Conservation (phyloP, 2,797 vertebrate species). For the Enteromius thamalakanensis region DNA sequence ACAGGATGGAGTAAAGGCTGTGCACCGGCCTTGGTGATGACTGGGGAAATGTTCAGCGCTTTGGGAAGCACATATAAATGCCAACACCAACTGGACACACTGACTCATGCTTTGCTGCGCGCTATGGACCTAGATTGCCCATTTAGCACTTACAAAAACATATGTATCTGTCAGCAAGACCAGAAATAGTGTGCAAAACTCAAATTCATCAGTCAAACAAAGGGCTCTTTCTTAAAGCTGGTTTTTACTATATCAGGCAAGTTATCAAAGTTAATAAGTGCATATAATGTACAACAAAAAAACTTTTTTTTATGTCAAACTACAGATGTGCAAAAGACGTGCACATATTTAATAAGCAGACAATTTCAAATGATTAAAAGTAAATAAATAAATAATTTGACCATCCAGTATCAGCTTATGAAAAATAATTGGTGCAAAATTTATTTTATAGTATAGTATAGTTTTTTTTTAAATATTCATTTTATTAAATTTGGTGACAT, state of each 20-base stretch:
- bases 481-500: neutral
- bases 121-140: conserved; percentile 52
- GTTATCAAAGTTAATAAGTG: neutral
- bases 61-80: conserved; percentile 53
- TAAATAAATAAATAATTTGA: neutral
- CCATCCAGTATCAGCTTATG: neutral
- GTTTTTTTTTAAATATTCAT: neutral
- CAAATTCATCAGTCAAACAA: conserved; percentile 45
- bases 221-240: conserved; percentile 30
- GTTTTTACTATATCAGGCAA: conserved; percentile 18
- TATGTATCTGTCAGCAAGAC: conserved; percentile 51
- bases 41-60: conserved; percentile 69
- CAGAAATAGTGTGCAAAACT: conserved; percentile 51
- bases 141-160: conserved; percentile 51
- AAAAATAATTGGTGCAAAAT: neutral
- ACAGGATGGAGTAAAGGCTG: conserved; percentile 72
- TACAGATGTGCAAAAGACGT: neutral
- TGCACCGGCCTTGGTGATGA: conserved; percentile 62
- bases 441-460: neutral
- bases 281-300: neutral
- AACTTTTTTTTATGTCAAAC: neutral
- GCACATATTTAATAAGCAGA: neutral
- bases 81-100: conserved; percentile 57
- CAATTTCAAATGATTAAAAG: neutral
- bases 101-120: conserved; percentile 52